Conservation (phyloP, 2,113 vertebrate species). For the Thermophis baileyi region DNA sequence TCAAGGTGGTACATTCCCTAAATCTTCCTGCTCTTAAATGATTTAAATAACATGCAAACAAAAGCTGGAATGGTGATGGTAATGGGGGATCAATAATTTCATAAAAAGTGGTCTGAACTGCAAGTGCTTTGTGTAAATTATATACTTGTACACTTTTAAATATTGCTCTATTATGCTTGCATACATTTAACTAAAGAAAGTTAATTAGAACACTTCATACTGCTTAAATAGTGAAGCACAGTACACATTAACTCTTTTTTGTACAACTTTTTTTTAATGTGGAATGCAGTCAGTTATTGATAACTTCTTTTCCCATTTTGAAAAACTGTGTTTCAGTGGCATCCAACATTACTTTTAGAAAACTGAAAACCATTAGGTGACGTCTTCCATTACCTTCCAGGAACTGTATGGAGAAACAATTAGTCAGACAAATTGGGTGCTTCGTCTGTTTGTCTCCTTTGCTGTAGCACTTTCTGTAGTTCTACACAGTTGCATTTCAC, state of each 20-base stretch:
- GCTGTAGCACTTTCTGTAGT: background rate
- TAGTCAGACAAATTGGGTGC: background rate
- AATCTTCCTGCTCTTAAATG: background rate
- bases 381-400: background rate
- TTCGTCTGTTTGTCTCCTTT: background rate
- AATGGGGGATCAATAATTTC: background rate
- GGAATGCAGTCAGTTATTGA: background rate
- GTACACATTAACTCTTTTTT: background rate
- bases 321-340: background rate
- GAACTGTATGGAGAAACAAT: background rate
- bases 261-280: background rate
- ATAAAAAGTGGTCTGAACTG: background rate
- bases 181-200: background rate
- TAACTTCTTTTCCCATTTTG: background rate
- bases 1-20: background rate
- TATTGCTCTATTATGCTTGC: background rate
- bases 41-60: background rate
- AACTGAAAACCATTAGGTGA: background rate
- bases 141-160: background rate
- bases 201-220: background rate
- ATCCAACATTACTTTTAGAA: background rate
- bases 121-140: background rate
- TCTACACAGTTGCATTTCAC: background rate
- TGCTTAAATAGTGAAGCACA: background rate
- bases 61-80: background rate